Evolutionary conservation across 1,140 invertebrate genomes (phyloP).

Genomic region (Bicyclus anynana): DNA sequence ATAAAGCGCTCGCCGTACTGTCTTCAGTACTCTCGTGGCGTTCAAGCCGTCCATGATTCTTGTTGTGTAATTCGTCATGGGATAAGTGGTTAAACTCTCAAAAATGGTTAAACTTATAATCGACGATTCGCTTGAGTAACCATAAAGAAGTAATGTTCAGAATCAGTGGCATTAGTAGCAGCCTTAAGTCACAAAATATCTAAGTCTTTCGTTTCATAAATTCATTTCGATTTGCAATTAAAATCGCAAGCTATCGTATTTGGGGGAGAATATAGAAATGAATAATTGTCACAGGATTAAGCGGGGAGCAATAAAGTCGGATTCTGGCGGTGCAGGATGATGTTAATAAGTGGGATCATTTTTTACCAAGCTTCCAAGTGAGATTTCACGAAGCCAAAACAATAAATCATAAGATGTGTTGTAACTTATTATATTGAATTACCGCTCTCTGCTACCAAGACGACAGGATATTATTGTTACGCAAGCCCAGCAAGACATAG

Average conservation of each 20-base stretch:
- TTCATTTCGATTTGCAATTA: conserved; percentile 4
- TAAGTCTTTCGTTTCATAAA: neutral
- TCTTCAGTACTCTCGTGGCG: too few relatives aligned
- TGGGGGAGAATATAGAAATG: conserved; percentile 8
- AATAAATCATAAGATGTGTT: conserved; percentile 63
- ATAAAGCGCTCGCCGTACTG: too few relatives aligned
- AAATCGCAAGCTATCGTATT: conserved; percentile 4
- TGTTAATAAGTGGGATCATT: conserved; percentile 71
- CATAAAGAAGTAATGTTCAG: too few relatives aligned
- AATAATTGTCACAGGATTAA: conserved; percentile 31
- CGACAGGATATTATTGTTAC: conserved; percentile 52
- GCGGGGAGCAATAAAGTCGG: conserved; percentile 51
- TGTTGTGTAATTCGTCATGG: too few relatives aligned
- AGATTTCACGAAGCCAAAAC: conserved; percentile 66
- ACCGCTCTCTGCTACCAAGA: conserved; percentile 47
- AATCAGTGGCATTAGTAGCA: too few relatives aligned
- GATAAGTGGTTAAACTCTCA: too few relatives aligned
- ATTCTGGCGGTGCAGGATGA: conserved; percentile 36
- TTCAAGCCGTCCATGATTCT: too few relatives aligned
- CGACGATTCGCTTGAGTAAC: too few relatives aligned
- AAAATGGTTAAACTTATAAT: too few relatives aligned
- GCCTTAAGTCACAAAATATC: neutral
- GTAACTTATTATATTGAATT: conserved; percentile 64
- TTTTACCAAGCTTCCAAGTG: conserved; percentile 62
- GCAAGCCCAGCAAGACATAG: too few relatives aligned